phyloP scores from a whole-genome alignment of 2,113 vertebrate genomes.

The Desmodus rotundus region DNA sequence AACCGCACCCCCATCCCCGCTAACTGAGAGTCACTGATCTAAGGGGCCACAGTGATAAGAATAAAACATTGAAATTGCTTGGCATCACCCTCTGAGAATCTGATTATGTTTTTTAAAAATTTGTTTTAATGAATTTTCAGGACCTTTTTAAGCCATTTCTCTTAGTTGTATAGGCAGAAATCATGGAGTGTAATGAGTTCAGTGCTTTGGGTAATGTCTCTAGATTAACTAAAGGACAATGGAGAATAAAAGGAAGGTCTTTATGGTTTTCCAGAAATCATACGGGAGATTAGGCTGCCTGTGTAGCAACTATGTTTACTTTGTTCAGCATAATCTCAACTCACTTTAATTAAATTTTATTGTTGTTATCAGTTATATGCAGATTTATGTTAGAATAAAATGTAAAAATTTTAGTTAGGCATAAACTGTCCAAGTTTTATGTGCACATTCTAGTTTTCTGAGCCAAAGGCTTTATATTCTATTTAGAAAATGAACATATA shows the following conservation, averaged over 20 bases:
- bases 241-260: not conserved
- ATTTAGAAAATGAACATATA: not conserved
- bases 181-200: not conserved
- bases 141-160: no score
- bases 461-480: not conserved
- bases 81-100: not conserved
- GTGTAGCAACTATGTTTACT: not conserved
- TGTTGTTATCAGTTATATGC: not conserved
- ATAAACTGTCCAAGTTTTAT: not conserved
- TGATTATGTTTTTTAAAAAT: not conserved
- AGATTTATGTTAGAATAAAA: conserved; percentile 15
- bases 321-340: not conserved
- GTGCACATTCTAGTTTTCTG: not conserved
- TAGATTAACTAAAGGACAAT: not conserved
- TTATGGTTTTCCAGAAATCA: not conserved
- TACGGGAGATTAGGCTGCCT: not conserved
- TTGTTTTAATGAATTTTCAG: not conserved
- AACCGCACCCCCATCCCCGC: not conserved
- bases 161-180: not conserved
- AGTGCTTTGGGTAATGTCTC: not conserved
- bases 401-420: not conserved
- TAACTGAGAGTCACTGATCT: not conserved
- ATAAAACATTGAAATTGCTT: conserved; percentile 4
- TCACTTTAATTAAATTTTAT: not conserved
- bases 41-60: not conserved